phyloP scores from a whole-genome alignment of 2,113 vertebrate genomes.

The Dipodomys stephensi region DNA sequence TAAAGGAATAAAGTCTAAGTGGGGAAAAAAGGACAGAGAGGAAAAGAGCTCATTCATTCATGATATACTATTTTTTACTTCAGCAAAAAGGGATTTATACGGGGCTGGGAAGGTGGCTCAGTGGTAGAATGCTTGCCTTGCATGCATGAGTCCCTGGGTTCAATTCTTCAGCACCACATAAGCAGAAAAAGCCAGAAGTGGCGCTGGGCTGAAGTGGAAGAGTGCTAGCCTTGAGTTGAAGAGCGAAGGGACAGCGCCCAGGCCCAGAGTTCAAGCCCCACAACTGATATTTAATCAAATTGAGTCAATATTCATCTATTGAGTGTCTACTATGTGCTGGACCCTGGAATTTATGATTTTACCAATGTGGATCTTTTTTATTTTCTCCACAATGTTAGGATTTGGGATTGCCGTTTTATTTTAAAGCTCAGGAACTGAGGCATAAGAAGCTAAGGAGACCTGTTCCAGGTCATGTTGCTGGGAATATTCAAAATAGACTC shows the following conservation, averaged over 20 bases:
- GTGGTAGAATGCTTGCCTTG: too few relatives aligned
- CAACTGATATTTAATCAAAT: background rate
- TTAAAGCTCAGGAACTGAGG: constrained; percentile 43
- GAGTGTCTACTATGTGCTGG: background rate
- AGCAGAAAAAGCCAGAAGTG: too few relatives aligned
- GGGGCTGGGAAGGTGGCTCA: too few relatives aligned
- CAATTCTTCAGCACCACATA: too few relatives aligned
- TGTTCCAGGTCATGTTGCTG: background rate
- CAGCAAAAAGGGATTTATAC: background rate
- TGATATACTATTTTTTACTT: constrained; percentile 48
- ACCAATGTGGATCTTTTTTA: background rate
- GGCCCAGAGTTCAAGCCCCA: background rate
- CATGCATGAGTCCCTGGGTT: too few relatives aligned
- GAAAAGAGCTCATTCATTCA: constrained; percentile 29
- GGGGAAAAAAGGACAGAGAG: constrained; percentile 46
- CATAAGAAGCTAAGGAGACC: background rate
- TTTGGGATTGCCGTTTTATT: background rate
- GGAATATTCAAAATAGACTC: constrained; percentile 54
- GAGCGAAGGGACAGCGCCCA: too few relatives aligned
- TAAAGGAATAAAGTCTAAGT: constrained; percentile 53
- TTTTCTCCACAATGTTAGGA: background rate
- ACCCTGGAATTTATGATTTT: constrained; percentile 13
- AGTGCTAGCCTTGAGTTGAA: too few relatives aligned
- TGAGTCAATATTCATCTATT: background rate
- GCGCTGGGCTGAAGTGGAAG: too few relatives aligned